A percentile compares a stretch with the other conserved stretches of the same genome.
Evolutionary conservation across 2,797 vertebrate genomes (phyloP).

Genomic region (Kryptolebias ocellatus): DNA sequence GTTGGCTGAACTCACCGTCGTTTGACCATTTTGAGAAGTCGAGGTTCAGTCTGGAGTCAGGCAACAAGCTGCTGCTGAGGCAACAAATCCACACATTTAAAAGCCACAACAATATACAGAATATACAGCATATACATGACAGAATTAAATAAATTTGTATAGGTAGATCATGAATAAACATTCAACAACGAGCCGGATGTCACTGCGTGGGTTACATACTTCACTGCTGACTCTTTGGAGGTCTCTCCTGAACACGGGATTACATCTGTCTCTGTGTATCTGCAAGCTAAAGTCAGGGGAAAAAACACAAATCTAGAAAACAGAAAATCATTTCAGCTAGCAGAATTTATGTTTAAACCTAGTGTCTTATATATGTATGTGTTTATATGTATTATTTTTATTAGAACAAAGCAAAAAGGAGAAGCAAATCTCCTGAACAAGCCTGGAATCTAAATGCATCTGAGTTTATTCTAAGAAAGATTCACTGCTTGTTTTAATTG

Average conservation of each 20-base stretch:
- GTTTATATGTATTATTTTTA: too few relatives aligned
- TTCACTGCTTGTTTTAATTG: too few relatives aligned
- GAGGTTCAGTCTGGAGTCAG: conserved; percentile 86
- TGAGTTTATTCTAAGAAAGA: too few relatives aligned
- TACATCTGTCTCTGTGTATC: conserved; percentile 95
- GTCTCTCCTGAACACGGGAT: conserved; percentile 93
- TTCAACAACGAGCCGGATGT: neutral
- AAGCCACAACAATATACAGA: neutral
- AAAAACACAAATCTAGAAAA: neutral
- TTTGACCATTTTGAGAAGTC: conserved; percentile 91
- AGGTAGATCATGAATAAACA: neutral
- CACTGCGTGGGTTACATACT: conserved; percentile 74
- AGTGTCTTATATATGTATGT: too few relatives aligned
- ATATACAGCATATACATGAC: too few relatives aligned
- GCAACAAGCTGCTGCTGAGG: conserved; percentile 61
- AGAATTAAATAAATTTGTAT: neutral
- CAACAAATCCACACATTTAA: conserved; percentile 16
- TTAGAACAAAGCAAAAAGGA: too few relatives aligned
- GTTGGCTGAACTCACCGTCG: conserved; percentile 82
- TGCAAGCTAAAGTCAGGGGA: conserved; percentile 83
- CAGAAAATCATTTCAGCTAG: neutral
- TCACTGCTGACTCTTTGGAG: conserved; percentile 88
- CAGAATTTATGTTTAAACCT: too few relatives aligned
- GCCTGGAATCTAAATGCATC: too few relatives aligned
- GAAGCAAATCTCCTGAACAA: too few relatives aligned